Evolutionary conservation across 2,888 invertebrate genomes (phyloP), one percentile per base, ranked within the genome.

Genomic region (Troides aeacus): DNA sequence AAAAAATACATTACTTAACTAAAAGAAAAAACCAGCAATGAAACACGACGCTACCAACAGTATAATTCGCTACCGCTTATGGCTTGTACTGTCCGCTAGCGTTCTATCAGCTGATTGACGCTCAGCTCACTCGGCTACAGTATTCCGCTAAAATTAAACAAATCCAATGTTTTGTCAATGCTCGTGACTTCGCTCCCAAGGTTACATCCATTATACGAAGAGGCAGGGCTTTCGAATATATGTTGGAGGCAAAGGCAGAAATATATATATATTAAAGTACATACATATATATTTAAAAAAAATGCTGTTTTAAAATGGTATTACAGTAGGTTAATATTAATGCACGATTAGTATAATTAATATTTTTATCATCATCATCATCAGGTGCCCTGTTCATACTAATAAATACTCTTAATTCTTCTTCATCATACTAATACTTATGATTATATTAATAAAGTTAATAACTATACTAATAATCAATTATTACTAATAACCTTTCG

Each of bases 161-260:
- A 88, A 87, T 85, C 83, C 77, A 79, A 80, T 82, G 79, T 83
- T 87, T 88, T 89, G 89, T 89, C 89, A 90, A 84, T 82, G 80
- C 79, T 89, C 89, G 89, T 89, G 90, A 89, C 88, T 86, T 72
- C 72, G 66, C 66, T 71, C 72, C 72, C 85, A 89, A 89, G 89
- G 89, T 75, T 83, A 81, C 72, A 71, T 72, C 72, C 75, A 78
- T 84, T 83, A 83, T 77, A 80, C 78, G 74, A 50, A 67, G 30
- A 30, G n/a, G 12, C 76, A 87, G 87, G 87, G 86, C 69, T 86
- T 82, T 67, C 79, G 60, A 66, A 18, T 50, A 50, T 5, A 2
- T 30, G 30, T 30, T 30, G 30, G 30, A 30, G 30, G 30, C 57
- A 56, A 56, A 7, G 56, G 21, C 21, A 56, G 18, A n/a, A 18